Conservation (phyloP, 35 echinoderm and acorn worm genomes). For the Ophiothrix spiculata region DNA sequence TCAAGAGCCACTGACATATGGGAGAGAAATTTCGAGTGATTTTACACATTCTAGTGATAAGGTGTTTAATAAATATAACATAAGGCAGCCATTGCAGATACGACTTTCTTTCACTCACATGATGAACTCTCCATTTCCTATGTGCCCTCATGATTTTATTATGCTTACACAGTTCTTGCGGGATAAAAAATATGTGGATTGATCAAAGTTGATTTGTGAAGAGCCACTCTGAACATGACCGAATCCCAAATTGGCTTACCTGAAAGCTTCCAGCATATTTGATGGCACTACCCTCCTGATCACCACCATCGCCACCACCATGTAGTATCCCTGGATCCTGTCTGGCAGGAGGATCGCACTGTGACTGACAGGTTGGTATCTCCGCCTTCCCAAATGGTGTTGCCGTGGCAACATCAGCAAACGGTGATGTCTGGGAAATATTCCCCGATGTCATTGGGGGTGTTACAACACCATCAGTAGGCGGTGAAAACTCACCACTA, state of each 20-base stretch:
- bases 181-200: not conserved
- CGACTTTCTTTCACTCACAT: too few relatives aligned
- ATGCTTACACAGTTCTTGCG: not conserved
- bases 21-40: too few relatives aligned
- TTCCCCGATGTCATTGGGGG: slow-evolving; percentile 17
- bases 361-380: slow-evolving; percentile 48
- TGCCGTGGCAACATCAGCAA: slow-evolving; percentile 56
- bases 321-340: not conserved
- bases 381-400: slow-evolving; percentile 51
- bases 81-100: not conserved
- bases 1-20: too few relatives aligned
- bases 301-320: not conserved
- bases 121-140: too few relatives aligned
- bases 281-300: not conserved
- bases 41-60: too few relatives aligned
- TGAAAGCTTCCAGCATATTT: not conserved
- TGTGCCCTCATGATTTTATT: not conserved
- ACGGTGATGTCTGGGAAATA: slow-evolving; percentile 38
- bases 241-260: not conserved
- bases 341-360: slow-evolving; percentile 3
- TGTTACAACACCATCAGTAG: slow-evolving; percentile 7
- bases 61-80: too few relatives aligned
- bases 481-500: too few relatives aligned
- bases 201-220: not conserved
- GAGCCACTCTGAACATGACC: too few relatives aligned